Percentiles rank a stretch among this genome's conserved stretches.
Conservation (phyloP, 2,888 invertebrate genomes). For the Drosophila borealis region DNA sequence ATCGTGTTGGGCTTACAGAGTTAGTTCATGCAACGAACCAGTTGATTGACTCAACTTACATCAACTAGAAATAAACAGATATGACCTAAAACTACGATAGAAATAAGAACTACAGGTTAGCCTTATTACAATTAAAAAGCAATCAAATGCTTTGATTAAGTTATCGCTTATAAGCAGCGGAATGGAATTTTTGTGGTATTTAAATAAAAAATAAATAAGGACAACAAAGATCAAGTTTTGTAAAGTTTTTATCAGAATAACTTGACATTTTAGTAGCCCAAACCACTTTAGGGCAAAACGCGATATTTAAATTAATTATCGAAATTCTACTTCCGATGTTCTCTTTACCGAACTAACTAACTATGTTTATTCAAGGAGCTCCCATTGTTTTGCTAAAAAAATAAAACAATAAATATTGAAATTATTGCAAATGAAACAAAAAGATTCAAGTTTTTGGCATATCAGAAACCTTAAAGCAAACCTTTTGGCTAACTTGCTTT, state of each 20-base stretch:
- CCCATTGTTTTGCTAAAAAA: neutral
- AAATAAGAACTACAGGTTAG: too few relatives aligned
- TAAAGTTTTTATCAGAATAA: neutral
- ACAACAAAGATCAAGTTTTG: neutral
- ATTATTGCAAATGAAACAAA: neutral
- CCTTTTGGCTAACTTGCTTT: slow-evolving; percentile 14
- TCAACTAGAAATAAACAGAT: too few relatives aligned
- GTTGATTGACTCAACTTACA: too few relatives aligned
- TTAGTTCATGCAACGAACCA: too few relatives aligned
- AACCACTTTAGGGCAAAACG: neutral
- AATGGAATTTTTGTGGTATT: too few relatives aligned
- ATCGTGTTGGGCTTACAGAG: too few relatives aligned
- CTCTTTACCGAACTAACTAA: neutral
- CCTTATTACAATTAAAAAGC: too few relatives aligned
- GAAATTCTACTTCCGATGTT: slow-evolving; percentile 9
- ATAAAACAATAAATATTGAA: neutral
- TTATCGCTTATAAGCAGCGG: too few relatives aligned
- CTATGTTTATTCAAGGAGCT: neutral
- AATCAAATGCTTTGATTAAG: too few relatives aligned
- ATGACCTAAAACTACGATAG: too few relatives aligned
- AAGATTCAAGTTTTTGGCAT: neutral
- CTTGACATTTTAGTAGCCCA: neutral
- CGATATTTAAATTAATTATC: slow-evolving; percentile 1
- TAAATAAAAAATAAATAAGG: neutral
- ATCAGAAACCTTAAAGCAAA: slow-evolving; percentile 4